phyloP scores from a whole-genome alignment of 2,797 vertebrate species.

The Coilia nasus region DNA sequence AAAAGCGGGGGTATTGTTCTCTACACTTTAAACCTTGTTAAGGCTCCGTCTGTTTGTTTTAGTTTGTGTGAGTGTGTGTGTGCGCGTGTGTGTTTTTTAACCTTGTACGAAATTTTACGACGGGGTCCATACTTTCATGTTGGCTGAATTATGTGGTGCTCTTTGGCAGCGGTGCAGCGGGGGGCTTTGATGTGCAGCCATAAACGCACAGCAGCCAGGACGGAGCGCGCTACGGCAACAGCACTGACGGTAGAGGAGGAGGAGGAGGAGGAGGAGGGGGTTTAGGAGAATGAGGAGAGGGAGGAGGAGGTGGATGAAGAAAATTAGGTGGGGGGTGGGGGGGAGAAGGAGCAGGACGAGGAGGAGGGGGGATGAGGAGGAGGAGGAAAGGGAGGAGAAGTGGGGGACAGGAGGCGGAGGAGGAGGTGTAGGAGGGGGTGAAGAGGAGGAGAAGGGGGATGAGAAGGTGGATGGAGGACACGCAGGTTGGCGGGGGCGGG shows the following conservation, averaged over 20 bases:
- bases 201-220: conserved; percentile 59
- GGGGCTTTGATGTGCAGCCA: conserved; percentile 71
- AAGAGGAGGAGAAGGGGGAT: no score
- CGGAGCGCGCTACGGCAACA: conserved; percentile 29
- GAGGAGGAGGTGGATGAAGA: no score
- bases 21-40: conserved; percentile 55
- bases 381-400: no score
- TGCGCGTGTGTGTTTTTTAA: conserved; percentile 36
- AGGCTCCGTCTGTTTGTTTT: conserved; percentile 60
- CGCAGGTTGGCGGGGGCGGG: conserved; percentile 47
- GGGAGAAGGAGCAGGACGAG: no score
- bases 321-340: no score
- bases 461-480: conserved; percentile 58
- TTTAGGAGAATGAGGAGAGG: no score
- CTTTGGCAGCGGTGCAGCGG: conserved; percentile 61
- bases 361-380: no score
- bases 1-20: conserved; percentile 43
- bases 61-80: conserved; percentile 44
- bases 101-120: conserved; percentile 56
- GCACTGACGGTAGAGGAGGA: not conserved
- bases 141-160: conserved; percentile 67
- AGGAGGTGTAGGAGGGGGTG: no score
- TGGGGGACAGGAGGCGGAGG: no score
- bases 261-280: not conserved
- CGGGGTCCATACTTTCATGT: conserved; percentile 62